Evolutionary conservation across 2,888 invertebrate species (phyloP), one percentile per base, ranked within the genome.

Genomic region (Conistra vaccinii): DNA sequence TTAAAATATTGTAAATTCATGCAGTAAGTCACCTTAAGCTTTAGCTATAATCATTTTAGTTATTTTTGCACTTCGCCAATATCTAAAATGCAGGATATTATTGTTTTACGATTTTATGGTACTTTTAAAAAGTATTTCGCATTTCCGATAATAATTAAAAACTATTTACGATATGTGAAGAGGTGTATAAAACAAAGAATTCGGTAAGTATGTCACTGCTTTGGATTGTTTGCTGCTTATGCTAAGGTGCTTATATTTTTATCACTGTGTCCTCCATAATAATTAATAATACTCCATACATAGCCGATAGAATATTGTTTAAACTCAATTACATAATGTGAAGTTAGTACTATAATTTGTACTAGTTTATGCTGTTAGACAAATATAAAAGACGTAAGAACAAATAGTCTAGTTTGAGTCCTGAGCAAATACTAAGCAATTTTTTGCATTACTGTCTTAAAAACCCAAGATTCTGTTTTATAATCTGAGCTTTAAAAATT

Each of bases 1-100:
- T 71, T 76, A 17, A 51, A 69, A 71, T 73, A 57, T 75, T 75
- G 70, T 70, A 79, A 76, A 75, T 74, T 68, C 68, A 53, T 78
- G 70, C 26, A 60, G 60, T 76, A 62, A 76, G 48, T 73, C 55
- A 62, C 55, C 29, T 57, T 63, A 55, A 68, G 51, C 57, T 67
- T 65, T 73, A n/a, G n/a, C n/a, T n/a, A 65, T 17, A 69, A 65
- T 58, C 17, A 53, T 61, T 70, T 73, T 53, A 61, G 62, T 66
- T 60, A 45, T 29, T 57, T 35, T 65, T 65, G 65, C 51, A 58
- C 53, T 39, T 66, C 23, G 35, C 39, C 14, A 78, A 58, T 70
- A 42, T 45, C 26, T 63, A 61, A 48, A 74, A 67, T n/a, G 45
- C 57, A 63, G 45, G 29, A 57, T 45, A 62, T 53, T 58, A 20